Percentiles rank a stretch among this genome's conserved stretches.
phyloP scores from a whole-genome alignment of 2,797 vertebrate genomes.

The Micropoecilia bifurca region DNA sequence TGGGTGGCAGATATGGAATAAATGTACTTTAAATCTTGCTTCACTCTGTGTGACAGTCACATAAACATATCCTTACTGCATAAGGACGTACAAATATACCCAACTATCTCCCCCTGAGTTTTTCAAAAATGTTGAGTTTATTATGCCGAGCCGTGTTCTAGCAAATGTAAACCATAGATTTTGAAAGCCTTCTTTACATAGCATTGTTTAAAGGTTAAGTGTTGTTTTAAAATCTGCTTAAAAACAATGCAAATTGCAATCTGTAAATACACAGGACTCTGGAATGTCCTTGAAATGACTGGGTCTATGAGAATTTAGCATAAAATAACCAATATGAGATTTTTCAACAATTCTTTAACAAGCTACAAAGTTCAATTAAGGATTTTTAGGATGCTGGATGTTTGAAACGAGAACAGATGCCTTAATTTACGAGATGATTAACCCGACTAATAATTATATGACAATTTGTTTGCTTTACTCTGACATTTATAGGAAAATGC shows the following conservation, averaged over 20 bases:
- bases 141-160: constrained; percentile 33
- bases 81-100: neutral
- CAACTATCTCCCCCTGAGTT: constrained; percentile 34
- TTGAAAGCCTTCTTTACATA: constrained; percentile 50
- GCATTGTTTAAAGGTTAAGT: constrained; percentile 49
- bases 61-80: constrained; percentile 8
- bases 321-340: neutral
- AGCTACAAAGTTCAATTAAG: neutral
- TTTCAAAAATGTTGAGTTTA: constrained; percentile 37
- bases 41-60: neutral
- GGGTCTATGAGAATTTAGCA: neutral
- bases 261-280: neutral
- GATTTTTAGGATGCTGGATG: neutral
- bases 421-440: neutral
- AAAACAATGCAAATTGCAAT: neutral
- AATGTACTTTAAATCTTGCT: neutral
- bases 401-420: neutral
- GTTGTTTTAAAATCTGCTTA: constrained; percentile 34
- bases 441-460: neutral
- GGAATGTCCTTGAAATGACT: neutral
- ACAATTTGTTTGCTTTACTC: neutral
- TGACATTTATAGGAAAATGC: neutral
- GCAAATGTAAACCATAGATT: constrained; percentile 36
- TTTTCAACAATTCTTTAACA: neutral
- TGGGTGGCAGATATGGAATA: neutral